Base-by-base conservation (phyloP, 2,888 invertebrate genomes). In the Melanchra persicariae region DNA sequence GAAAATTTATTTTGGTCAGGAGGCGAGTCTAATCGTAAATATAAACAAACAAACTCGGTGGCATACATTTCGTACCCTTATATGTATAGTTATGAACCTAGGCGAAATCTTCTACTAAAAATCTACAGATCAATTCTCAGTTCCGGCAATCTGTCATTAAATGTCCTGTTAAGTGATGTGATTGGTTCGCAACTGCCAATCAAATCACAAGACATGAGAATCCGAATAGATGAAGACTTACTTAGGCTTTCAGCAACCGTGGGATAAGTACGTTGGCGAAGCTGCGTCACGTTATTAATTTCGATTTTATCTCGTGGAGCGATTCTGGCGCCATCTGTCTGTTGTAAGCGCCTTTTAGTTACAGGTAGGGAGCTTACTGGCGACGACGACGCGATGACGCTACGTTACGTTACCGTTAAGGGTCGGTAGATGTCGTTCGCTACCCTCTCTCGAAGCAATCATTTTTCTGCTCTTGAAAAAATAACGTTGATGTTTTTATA, bases 341-440 rank as follows among this genome's bases (percentile, higher is more conserved):
- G 47, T 45, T 34, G 47, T 55, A 22, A 57, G 22, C 37, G 45
- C n/a, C n/a, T 45, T 61, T 52, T 24, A 37, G 26, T 64, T 43
- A 43, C 19, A 49, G 43, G 52, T 49, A 64, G 57, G n/a, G 47
- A n/a, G 40, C 30, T 30, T 12, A 52, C 30, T 40, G 51, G 47
- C 45, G 2, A 7, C 19, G 45, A 45, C 19, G 45, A 19, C 10
- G 26, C 19, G 45, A 19, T 12, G 26, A 24, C 3, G 34, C 47
- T 61, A 19, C 57, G 7, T 37, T 24, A 64, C 12, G 69, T 61
- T 58, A 19, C 17, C 70, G 55, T 54, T 69, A 64, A 22, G 52
- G 47, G 47, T 24, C 52, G 24, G 43, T 69, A 77, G 77, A 77
- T 75, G 77, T 75, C 81, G 76, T 57, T 43, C 34, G 43, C 52